phyloP scores from a whole-genome alignment of 2,113 vertebrate species.

The Ctenomys sociabilis region DNA sequence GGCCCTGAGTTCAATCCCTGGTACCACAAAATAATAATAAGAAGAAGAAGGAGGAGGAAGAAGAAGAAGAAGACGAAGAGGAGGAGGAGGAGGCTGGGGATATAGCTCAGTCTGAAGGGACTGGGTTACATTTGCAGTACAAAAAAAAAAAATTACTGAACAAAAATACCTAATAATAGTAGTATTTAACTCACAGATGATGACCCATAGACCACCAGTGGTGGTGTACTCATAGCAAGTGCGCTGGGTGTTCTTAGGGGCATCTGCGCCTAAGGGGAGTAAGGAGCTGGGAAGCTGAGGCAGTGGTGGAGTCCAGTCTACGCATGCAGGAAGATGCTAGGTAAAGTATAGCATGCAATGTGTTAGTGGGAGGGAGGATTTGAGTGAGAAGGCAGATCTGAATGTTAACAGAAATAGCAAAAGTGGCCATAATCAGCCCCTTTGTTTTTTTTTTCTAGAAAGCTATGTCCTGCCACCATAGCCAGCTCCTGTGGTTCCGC shows the following conservation, averaged over 20 bases:
- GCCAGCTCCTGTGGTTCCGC: conserved; percentile 97
- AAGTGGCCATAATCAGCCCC: neutral
- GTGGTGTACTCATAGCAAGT: neutral
- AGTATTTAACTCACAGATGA: neutral
- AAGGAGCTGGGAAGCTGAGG: neutral
- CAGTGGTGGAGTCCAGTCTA: accelerated
- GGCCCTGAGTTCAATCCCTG: too few relatives aligned
- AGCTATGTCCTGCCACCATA: conserved; percentile 93
- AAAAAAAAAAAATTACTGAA: neutral
- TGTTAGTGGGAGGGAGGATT: neutral
- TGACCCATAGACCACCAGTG: neutral
- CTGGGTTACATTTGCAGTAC: neutral
- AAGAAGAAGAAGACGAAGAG: too few relatives aligned
- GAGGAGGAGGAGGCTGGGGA: too few relatives aligned
- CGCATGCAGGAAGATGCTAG: neutral
- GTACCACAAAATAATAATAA: too few relatives aligned
- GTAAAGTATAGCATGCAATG: accelerated
- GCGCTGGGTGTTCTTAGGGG: accelerated
- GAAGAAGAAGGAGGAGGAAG: too few relatives aligned
- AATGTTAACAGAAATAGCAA: neutral
- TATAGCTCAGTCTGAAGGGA: neutral
- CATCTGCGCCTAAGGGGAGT: accelerated
- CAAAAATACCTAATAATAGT: neutral
- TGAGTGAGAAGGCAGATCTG: neutral
- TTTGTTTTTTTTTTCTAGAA: conserved; percentile 84